phyloP scores from a whole-genome alignment of 2,888 invertebrate genomes.

The Oxycera nigricornis region DNA sequence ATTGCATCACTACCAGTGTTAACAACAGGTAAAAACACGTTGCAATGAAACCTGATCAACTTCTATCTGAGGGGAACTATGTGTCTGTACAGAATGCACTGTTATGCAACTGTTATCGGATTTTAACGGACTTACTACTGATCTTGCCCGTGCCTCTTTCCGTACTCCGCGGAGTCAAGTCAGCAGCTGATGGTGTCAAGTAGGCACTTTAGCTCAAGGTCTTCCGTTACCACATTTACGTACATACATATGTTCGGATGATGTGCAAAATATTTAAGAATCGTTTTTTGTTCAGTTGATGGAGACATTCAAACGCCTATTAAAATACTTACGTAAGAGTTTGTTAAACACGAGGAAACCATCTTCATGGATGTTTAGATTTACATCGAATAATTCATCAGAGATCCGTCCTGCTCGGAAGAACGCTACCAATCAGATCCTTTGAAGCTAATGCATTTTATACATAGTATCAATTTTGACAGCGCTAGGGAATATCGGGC shows the following conservation, averaged over 20 bases:
- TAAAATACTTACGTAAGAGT: too few species aligned
- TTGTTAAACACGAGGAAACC: background rate
- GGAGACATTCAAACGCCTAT: too few species aligned
- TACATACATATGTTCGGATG: too few species aligned
- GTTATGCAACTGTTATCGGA: slow-evolving; percentile 2
- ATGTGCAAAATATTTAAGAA: too few species aligned
- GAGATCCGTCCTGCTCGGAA: background rate
- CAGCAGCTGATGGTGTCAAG: too few species aligned
- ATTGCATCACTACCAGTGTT: background rate
- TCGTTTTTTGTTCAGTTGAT: too few species aligned
- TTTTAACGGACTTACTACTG: background rate
- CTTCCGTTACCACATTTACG: too few species aligned
- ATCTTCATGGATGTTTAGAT: background rate
- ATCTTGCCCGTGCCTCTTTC: background rate
- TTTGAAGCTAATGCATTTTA: background rate
- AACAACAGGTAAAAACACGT: background rate
- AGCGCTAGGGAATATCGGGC: background rate
- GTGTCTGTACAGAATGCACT: background rate
- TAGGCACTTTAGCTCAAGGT: too few species aligned
- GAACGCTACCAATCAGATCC: background rate
- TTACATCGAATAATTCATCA: background rate
- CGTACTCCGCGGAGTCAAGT: background rate
- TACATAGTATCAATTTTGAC: background rate
- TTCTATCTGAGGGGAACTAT: background rate
- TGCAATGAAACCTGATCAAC: background rate